A percentile compares a stretch with the other conserved stretches of the same genome.
Evolutionary conservation across 2,797 vertebrate genomes (phyloP).

Genomic region (Sorex maritimensis): DNA sequence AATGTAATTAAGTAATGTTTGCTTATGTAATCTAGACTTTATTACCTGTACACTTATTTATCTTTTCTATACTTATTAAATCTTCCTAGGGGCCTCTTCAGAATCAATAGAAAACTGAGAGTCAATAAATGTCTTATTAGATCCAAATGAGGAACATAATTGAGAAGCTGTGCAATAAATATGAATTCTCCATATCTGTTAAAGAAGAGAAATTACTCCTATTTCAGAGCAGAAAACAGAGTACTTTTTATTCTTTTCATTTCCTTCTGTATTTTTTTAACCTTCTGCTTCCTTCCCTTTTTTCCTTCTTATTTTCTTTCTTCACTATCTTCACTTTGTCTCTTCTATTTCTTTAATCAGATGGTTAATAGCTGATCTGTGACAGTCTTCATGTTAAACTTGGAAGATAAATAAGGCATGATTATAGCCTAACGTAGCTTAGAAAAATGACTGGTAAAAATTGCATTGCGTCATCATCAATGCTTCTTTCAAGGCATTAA

Average conservation of each 20-base stretch:
- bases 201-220: not conserved
- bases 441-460: slow-evolving; percentile 10
- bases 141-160: slow-evolving; percentile 86
- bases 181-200: slow-evolving; percentile 34
- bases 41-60: slow-evolving; percentile 90
- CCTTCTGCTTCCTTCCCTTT: not conserved
- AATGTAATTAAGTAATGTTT: slow-evolving; percentile 92
- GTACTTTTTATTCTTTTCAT: not conserved
- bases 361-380: not conserved
- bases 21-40: slow-evolving; percentile 89
- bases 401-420: not conserved
- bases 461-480: not conserved
- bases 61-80: slow-evolving; percentile 89
- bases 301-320: not conserved
- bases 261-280: not conserved
- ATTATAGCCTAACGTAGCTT: not conserved
- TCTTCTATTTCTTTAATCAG: not conserved
- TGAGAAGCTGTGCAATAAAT: slow-evolving; percentile 78
- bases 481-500: not conserved
- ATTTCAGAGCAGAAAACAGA: not conserved
- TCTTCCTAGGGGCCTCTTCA: slow-evolving; percentile 83
- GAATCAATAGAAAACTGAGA: slow-evolving; percentile 88
- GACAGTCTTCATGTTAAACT: not conserved
- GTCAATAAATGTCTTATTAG: slow-evolving; percentile 88
- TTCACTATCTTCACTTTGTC: not conserved